phyloP scores from a whole-genome alignment of 2,797 vertebrate genomes.

The Rallus crepitans region DNA sequence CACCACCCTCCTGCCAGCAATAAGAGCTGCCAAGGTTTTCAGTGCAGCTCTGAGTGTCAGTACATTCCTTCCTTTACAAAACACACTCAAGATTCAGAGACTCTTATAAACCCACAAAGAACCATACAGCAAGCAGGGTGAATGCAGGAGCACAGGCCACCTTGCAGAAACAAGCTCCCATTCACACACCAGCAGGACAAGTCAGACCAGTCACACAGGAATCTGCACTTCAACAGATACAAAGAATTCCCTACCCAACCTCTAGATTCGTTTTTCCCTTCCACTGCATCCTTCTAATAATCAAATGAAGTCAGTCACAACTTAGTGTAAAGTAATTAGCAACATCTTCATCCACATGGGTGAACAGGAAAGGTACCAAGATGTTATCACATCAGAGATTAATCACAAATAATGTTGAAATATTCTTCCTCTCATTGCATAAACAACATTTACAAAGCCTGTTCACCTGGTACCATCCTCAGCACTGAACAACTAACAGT shows the following conservation, averaged over 20 bases:
- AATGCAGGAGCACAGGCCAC: background rate
- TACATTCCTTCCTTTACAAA: background rate
- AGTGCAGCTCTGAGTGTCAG: background rate
- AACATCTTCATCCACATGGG: background rate
- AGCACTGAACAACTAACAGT: background rate
- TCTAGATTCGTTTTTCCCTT: background rate
- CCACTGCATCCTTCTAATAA: background rate
- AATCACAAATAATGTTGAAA: background rate
- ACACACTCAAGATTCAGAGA: background rate
- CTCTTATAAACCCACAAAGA: background rate
- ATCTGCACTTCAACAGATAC: background rate
- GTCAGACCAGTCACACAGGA: background rate
- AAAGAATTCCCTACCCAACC: background rate
- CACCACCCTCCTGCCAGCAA: background rate
- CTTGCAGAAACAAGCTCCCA: background rate
- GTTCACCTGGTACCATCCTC: background rate
- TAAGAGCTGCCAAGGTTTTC: background rate
- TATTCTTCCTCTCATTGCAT: background rate
- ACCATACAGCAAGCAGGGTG: background rate
- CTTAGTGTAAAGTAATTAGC: background rate
- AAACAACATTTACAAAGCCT: background rate
- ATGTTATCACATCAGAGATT: background rate
- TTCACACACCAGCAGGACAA: background rate
- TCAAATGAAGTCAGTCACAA: background rate
- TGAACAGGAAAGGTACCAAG: background rate